A percentile compares a stretch with the other conserved stretches of the same genome.
These are phyloP conservation scores for Drosophila sordidapex DNA, from an alignment of 2,888 invertebrate species.

Conservation along the genomic window DNA sequence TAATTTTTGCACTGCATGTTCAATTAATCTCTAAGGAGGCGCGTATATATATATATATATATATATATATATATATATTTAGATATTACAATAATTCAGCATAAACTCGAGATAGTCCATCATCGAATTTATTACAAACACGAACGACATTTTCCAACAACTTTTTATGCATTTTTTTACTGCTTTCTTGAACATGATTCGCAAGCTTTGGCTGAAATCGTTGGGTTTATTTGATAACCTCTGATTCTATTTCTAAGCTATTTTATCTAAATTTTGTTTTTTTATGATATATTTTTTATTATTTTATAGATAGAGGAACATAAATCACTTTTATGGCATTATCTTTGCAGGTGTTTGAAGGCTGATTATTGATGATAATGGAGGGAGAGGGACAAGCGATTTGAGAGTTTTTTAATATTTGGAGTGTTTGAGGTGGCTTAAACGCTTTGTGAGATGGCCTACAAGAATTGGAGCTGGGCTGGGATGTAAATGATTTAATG, in stretches of 20 bases:
- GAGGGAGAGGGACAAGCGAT: background rate
- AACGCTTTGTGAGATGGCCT: background rate
- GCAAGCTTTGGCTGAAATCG: background rate
- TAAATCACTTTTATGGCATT: background rate
- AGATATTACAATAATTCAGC: background rate
- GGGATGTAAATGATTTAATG: background rate
- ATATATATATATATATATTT: background rate
- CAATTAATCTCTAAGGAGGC: background rate
- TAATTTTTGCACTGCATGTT: constrained; percentile 5
- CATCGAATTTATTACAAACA: background rate
- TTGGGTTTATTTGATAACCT: background rate
- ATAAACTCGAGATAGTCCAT: background rate
- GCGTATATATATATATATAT: background rate
- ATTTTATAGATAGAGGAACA: background rate
- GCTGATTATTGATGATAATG: background rate
- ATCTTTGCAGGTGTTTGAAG: background rate
- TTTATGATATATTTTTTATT: background rate
- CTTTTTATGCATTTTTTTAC: background rate
- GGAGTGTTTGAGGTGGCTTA: background rate
- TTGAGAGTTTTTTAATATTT: background rate
- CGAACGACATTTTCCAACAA: background rate
- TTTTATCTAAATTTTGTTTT: background rate
- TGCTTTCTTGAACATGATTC: background rate
- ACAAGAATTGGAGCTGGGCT: background rate
- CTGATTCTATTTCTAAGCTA: background rate